These are phyloP conservation scores for Apodemus speciosus DNA, from an alignment of 2,113 vertebrate genomes.

Conservation along the genomic window DNA sequence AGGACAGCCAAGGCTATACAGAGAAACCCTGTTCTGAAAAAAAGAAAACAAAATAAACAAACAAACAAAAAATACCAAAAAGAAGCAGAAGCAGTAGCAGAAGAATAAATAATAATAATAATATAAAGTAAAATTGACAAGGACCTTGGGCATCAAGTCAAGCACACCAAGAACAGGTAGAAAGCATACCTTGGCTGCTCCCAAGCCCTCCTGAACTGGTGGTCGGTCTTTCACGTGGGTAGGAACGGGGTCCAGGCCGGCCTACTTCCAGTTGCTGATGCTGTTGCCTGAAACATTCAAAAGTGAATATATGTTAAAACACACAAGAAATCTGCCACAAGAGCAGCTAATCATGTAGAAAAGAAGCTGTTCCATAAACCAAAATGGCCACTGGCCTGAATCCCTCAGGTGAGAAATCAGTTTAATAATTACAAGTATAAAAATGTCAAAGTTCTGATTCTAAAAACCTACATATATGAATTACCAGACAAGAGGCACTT, in stretches of 20 bases:
- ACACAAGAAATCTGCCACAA: background rate
- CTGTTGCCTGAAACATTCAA: background rate
- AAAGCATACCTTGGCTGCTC: conserved; percentile 78
- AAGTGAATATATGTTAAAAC: background rate
- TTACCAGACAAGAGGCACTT: conserved; percentile 18
- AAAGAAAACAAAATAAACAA: background rate
- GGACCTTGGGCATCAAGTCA: background rate
- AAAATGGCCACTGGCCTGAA: background rate
- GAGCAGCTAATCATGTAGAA: conserved; percentile 2
- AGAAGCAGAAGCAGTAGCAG: no score
- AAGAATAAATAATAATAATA: background rate
- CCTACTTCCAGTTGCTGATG: conserved; percentile 61
- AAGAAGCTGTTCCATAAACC: conserved; percentile 6
- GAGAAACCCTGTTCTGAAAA: background rate
- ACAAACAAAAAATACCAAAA: background rate
- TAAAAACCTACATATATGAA: background rate
- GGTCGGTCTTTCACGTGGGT: conserved; percentile 54
- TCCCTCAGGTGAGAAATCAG: background rate
- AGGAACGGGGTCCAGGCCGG: conserved; percentile 61
- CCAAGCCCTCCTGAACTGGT: conserved; percentile 66
- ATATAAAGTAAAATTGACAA: background rate
- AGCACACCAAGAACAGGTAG: background rate
- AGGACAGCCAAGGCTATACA: background rate
- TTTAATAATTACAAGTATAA: background rate
- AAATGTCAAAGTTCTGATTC: background rate